Evolutionary conservation across 2,113 vertebrate species (phyloP), one percentile per base, ranked within the genome.

Genomic region (Pedetes capensis): DNA sequence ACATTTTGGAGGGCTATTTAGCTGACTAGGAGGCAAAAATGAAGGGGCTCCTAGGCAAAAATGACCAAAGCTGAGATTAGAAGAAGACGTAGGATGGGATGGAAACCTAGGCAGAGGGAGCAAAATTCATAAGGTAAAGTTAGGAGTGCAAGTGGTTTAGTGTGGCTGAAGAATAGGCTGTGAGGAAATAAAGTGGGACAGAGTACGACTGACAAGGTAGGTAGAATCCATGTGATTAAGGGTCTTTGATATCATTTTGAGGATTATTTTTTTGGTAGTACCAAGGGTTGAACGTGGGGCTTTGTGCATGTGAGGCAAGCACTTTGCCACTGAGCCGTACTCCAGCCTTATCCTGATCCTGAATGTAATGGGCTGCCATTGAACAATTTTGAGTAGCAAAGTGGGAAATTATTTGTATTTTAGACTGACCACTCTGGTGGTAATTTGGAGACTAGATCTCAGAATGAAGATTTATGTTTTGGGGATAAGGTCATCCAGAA

Each of bases 351-450:
- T 22, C 5, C 11, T 86, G 37, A 57, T 69, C 18, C 53, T 49
- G 47, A 72, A 72, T 16, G 29, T 61, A 63, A 0, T 47, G 39
- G 18, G 5, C 34, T 34, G 37, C 32, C 27, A 55, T 2, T 87
- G 63, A 82, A 49, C 0, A 55, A 18, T 34, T 68, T 39, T 51
- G 69, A 39, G 14, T 71, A 47, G 34, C 57, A 2, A 80, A 81
- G 6, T 75, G 68, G 84, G 51, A 49, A 55, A 75, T 51, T 29
- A 37, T 17, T 74, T 87, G 16, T 75, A 55, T 80, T 89, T 84
- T 74, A 68, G 34, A 42, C 4, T 29, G 18, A 39, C 5, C 55
- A 72, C 13, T 69, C 12, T 79, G 25, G 32, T 68, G 44, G 20
- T 59, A 61, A 89, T 34, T 39, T 96, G 57, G 16, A 90, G 37